Base-by-base conservation (phyloP, 2,797 vertebrate species). In the Tauraco hartlaubi region DNA sequence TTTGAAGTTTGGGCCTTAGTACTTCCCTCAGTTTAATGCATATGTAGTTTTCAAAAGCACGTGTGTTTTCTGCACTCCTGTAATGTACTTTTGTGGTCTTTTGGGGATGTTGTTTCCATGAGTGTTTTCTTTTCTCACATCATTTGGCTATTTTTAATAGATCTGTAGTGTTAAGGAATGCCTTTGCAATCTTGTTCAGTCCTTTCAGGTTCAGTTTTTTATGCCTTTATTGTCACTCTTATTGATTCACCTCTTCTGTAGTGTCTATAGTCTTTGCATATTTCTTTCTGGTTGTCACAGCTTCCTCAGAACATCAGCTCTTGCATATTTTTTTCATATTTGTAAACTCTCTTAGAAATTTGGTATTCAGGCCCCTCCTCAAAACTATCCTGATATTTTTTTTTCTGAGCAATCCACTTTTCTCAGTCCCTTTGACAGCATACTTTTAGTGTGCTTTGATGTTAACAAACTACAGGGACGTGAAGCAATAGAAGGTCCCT, bases 71-170 rank as follows among this genome's bases (percentile, higher is more conserved):
- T 85, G 22, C 29, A 23, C 49, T 77, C 29, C 31, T 63, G 17
- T 76, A 51, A 25, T 76, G 33, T 89, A n/a, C 91, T 94, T 92
- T 77, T 88, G 35, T 69, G 76, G 43, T 18, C 54, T 96, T 84
- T 69, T 12, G 8, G 43, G n/a, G 49, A 71, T 78, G 46, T 74
- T 62, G 35, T 43, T 87, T 82, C 52, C 39, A 3, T 76, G 15
- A 83, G 23, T 1, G 0, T 77, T 73, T 76, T 72, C 26, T 88
- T 86, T 76, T 25, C 56, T 83, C 46, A 26, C 23, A 39, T 76
- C 21, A 20, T 39, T 75, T 64, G 31, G 26, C 43, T 85, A 9
- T 43, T 91, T 81, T 74, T 79, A 63, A 35, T 69, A 75, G 58
- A 51, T 49, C 23, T 52, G 8, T 49, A 66, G 56, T 37, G 16